Percentiles rank a stretch among this genome's conserved stretches.
Evolutionary conservation across 2,113 vertebrate species (phyloP).

Genomic region (Embiotoca jacksoni): DNA sequence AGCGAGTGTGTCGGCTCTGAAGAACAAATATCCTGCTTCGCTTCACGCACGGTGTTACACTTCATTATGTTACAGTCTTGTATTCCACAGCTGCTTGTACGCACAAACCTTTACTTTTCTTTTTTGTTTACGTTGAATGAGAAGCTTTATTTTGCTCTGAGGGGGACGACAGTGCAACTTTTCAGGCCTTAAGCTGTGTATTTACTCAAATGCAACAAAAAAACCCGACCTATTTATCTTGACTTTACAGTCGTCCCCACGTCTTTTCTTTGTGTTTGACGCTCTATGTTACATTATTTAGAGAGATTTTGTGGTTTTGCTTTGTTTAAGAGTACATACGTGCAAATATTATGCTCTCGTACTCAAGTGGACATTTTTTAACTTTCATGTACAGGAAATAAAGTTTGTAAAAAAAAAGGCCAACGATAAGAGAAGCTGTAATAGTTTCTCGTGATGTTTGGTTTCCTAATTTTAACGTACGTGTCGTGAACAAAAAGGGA

Average conservation of each 20-base stretch:
- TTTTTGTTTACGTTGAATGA: neutral
- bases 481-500: too few species aligned
- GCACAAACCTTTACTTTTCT: slow-evolving; percentile 5
- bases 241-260: neutral
- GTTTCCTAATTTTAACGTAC: too few species aligned
- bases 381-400: too few species aligned
- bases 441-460: too few species aligned
- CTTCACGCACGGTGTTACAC: neutral
- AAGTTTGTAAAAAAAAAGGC: too few species aligned
- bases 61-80: slow-evolving; percentile 4
- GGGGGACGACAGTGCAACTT: neutral
- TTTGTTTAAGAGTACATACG: too few species aligned
- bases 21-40: neutral
- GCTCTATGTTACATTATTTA: too few species aligned
- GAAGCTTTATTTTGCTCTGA: neutral
- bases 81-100: slow-evolving; percentile 4
- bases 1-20: too few species aligned
- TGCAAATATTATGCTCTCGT: too few species aligned
- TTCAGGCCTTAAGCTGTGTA: slow-evolving; percentile 5
- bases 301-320: too few species aligned
- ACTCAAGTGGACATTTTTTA: too few species aligned
- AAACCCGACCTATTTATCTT: slow-evolving; percentile 41
- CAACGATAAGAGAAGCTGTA: too few species aligned
- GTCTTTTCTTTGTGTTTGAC: neutral
- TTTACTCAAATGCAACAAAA: slow-evolving; percentile 60